Conservation (phyloP, 2,888 invertebrate genomes). For the Tortrix viridana region DNA sequence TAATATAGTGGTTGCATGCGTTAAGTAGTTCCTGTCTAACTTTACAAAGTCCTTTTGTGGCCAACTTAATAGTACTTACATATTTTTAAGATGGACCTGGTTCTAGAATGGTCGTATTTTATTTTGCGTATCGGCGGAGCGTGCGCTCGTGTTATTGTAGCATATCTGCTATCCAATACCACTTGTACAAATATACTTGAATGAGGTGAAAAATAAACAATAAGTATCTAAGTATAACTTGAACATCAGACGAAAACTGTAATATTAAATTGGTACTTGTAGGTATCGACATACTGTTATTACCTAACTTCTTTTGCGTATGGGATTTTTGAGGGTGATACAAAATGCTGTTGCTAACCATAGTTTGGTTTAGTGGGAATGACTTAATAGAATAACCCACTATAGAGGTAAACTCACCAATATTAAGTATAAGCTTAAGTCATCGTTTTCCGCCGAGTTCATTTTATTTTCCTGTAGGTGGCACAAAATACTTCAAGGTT, state of each 20-base stretch:
- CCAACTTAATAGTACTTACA: too few species aligned
- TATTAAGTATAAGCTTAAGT: slow-evolving; percentile 1
- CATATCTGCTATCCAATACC: slow-evolving; percentile 13
- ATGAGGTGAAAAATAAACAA: slow-evolving; percentile 14
- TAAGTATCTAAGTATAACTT: slow-evolving; percentile 2
- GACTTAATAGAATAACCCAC: too few species aligned
- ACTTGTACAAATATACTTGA: slow-evolving; percentile 29
- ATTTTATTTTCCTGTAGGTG: slow-evolving; percentile 8
- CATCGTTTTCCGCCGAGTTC: neutral
- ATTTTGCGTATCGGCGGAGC: slow-evolving; percentile 17
- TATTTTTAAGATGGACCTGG: too few species aligned
- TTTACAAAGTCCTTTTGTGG: too few species aligned
- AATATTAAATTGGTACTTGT: too few species aligned
- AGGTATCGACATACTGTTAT: too few species aligned
- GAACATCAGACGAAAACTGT: neutral
- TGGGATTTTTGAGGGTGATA: too few species aligned
- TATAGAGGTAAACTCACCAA: neutral
- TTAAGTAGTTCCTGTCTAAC: too few species aligned
- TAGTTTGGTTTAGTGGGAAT: too few species aligned
- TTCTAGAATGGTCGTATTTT: slow-evolving; percentile 1
- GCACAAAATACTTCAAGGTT: neutral
- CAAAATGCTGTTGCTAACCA: too few species aligned
- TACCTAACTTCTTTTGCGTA: too few species aligned
- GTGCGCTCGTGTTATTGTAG: slow-evolving; percentile 18
- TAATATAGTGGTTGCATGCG: too few species aligned